A percentile compares a stretch with the other conserved stretches of the same genome.
phyloP scores from a whole-genome alignment of 1,140 invertebrate species.

The Drosophila setifemur region DNA sequence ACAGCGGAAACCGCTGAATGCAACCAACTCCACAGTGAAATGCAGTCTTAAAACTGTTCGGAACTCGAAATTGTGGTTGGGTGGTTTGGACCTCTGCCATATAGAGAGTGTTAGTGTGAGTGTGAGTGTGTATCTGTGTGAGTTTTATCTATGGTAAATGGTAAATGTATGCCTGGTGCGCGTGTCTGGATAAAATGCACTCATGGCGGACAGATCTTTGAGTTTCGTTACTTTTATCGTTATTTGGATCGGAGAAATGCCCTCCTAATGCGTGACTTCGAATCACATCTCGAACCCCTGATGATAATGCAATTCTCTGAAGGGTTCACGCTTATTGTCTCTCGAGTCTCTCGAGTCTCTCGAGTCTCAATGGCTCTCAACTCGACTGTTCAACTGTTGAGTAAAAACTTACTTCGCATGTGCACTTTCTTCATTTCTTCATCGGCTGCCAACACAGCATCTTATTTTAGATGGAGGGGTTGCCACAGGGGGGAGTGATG shows the following conservation, averaged over 20 bases:
- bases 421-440: constrained; percentile 53
- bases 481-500: background rate
- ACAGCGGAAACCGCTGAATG: constrained; percentile 30
- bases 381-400: background rate
- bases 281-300: constrained; percentile 19
- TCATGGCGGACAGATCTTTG: constrained; percentile 41
- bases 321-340: constrained; percentile 50
- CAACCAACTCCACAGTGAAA: constrained; percentile 25
- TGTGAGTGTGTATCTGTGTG: constrained; percentile 12
- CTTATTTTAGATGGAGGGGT: constrained; percentile 9
- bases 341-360: constrained; percentile 42
- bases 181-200: constrained; percentile 50
- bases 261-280: constrained; percentile 50
- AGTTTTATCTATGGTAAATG: constrained; percentile 28
- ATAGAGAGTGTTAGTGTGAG: constrained; percentile 17
- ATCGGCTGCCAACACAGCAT: constrained; percentile 22
- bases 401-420: constrained; percentile 39
- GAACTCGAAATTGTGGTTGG: constrained; percentile 8
- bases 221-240: constrained; percentile 29
- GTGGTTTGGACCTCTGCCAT: background rate
- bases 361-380: too few relatives aligned
- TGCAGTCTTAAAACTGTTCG: constrained; percentile 16
- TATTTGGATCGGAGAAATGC: constrained; percentile 20
- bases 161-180: constrained; percentile 35
- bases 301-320: constrained; percentile 58